Evolutionary conservation across 2,888 invertebrate species (phyloP), one percentile per base, ranked within the genome.

Genomic region (Temnothorax unifasciatus): DNA sequence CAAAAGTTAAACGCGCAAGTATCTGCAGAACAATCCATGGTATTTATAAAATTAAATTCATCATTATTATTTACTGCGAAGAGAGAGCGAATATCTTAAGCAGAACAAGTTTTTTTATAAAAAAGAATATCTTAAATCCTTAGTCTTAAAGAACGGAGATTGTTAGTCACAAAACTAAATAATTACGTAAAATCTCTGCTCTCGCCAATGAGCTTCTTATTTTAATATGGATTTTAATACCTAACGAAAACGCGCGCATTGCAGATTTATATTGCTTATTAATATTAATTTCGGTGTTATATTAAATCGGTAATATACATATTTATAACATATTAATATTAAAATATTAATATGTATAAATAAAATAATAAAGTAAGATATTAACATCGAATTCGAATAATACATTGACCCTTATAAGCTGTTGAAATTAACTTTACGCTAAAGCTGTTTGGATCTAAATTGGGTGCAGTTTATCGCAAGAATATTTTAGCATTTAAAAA

Each of bases 11-110:
- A 29, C 44, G 29, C 18, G 29, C 3, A 18, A 44, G 29, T 66
- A 68, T 38, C 44, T 34, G 15, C 3, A 11, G 34, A 79, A 34
- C 34, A 68, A 68, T 79, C n/a, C n/a, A 18, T 25, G 25, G 13
- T 52, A 77, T 41, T 41, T 77, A 29, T 41, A 41, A 15, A 64
- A 44, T 29, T 74, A 25, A 76, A 15, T 76, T 52, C 0, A 8
- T 47, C 21, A 63, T 75, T 34, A 76, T 63, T 44, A 34, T 50
- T 63, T 63, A 63, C 63, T 41, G 34, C 5, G 2, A 63, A 34
- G 5, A 50, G 11, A 50, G 47, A 64, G 41, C 18, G 18, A 29
- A 13, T 13, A 11, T 13, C 3, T 2, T 38, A 52, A 38, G 13
- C 0, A 11, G 15, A 34, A 34, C 21, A 38, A 8, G 21, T 38